These are phyloP conservation scores for Cerastis leucographa DNA, from an alignment of 2,888 invertebrate species.

Conservation along the genomic window DNA sequence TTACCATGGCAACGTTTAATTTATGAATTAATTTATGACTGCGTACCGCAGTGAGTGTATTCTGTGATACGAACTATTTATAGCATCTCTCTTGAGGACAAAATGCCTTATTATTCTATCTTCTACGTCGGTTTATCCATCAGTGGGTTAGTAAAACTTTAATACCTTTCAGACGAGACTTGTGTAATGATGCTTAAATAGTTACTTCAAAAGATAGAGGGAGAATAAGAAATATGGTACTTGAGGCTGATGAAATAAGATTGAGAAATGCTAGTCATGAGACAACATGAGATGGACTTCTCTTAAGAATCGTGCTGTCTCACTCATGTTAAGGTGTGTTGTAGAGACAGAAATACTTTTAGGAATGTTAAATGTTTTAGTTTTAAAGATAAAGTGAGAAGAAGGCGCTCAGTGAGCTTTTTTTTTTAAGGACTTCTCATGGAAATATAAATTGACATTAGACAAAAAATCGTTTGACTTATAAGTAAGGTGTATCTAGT, in stretches of 20 bases:
- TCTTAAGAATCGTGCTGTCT: not conserved
- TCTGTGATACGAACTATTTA: slow-evolving; percentile 55
- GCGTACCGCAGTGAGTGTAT: slow-evolving; percentile 35
- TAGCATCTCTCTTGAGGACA: slow-evolving; percentile 45
- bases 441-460: not conserved
- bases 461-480: not conserved
- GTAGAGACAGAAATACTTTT: slow-evolving; percentile 1
- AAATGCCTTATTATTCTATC: slow-evolving; percentile 48
- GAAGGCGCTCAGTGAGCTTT: not conserved
- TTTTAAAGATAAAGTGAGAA: not conserved
- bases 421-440: not conserved
- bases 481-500: not conserved
- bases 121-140: slow-evolving; percentile 14
- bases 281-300: too few relatives aligned
- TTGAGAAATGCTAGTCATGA: not conserved
- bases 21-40: slow-evolving; percentile 65
- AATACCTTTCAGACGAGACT: not conserved
- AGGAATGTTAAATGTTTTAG: not conserved
- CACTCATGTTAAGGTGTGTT: not conserved
- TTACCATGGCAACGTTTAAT: slow-evolving; percentile 63
- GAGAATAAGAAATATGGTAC: not conserved
- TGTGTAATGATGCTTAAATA: not conserved
- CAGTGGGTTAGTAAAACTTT: slow-evolving; percentile 27
- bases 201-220: slow-evolving; percentile 6
- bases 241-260: not conserved